Evolutionary conservation across 2,797 vertebrate genomes (phyloP), one percentile per base, ranked within the genome.

Genomic region (Spinus pinus): DNA sequence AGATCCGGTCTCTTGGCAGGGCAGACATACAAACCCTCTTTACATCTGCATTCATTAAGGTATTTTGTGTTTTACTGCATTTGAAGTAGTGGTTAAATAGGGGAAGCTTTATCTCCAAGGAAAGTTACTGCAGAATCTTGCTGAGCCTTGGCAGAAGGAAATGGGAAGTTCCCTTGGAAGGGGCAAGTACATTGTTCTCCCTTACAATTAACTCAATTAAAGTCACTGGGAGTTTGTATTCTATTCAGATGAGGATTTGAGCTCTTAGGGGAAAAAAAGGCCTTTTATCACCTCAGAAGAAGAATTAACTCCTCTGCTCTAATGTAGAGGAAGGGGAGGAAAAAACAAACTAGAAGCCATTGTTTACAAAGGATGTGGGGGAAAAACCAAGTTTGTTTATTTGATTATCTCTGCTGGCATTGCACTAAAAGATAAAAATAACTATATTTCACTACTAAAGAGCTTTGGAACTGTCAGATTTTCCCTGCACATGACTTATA

Each of bases 31-130:
- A 96, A 86, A 97, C 71, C 74, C 84, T 72, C 41, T 79, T 66
- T 42, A 91, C 88, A 75, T 77, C 96, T 9, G 91, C 93, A 0
- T 97, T 97, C 73, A 88, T 98, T 86, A 96, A 97, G 97, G 96
- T 96, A 90, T 15, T 69, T 69, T 49, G 64, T 65, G 49, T 92
- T 86, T 81, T 67, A 75, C 28, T 7, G 6, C 20, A 44, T 84
- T 86, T 91, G 50, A 77, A 82, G 23, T 12, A 30, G 47, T 88
- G 64, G 42, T 87, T 86, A 57, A 93, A 30, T 19, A 46, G 28
- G 20, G 33, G 28, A 61, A 85, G 20, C 80, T 79, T 96, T 81
- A 89, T 96, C 88, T 96, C 79, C 50, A 51, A 83, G 57, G 74
- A 79, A 70, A 77, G 69, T 92, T 69, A 37, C 64, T 81, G 79